These are phyloP conservation scores for Andrena bucephala DNA, from an alignment of 2,888 invertebrate genomes.

Conservation along the genomic window DNA sequence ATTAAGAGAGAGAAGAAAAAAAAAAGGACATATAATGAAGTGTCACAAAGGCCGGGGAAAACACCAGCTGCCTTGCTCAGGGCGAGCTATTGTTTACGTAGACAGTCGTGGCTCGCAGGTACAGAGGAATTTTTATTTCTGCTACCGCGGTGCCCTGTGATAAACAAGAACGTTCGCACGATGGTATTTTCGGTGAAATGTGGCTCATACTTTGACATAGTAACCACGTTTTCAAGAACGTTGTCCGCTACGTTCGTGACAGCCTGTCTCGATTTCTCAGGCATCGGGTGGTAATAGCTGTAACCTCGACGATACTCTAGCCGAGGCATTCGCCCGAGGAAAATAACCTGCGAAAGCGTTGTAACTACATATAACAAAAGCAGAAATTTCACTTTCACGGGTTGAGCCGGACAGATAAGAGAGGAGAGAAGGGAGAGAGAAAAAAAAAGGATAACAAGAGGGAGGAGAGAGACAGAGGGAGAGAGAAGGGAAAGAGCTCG, in stretches of 20 bases:
- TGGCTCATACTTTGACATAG: conserved; percentile 63
- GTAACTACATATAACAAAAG: conserved; percentile 56
- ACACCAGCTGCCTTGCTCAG: conserved; percentile 45
- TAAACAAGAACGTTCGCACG: conserved; percentile 36
- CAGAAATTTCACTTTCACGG: conserved; percentile 50
- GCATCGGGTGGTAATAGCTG: conserved; percentile 62
- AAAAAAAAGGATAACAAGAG: not conserved
- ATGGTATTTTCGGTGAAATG: conserved; percentile 31
- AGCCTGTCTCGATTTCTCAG: conserved; percentile 64
- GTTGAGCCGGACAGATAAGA: conserved; percentile 26
- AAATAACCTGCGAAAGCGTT: conserved; percentile 61
- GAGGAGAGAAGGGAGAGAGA: not conserved
- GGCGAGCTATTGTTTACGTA: conserved; percentile 56
- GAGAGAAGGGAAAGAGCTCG: conserved; percentile 32
- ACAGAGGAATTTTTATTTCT: conserved; percentile 7
- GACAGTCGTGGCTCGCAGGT: conserved; percentile 44
- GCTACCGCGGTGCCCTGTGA: not conserved
- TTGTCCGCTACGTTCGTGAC: conserved; percentile 63
- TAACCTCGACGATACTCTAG: conserved; percentile 63
- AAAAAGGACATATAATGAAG: conserved; percentile 1
- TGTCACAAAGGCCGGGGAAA: conserved; percentile 28
- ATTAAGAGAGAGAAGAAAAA: conserved; percentile 2
- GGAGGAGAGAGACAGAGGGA: not conserved
- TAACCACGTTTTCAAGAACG: conserved; percentile 62
- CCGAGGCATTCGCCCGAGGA: conserved; percentile 46